Evolutionary conservation across 2,888 invertebrate species (phyloP), one percentile per base, ranked within the genome.

Genomic region (Spodoptera littoralis): DNA sequence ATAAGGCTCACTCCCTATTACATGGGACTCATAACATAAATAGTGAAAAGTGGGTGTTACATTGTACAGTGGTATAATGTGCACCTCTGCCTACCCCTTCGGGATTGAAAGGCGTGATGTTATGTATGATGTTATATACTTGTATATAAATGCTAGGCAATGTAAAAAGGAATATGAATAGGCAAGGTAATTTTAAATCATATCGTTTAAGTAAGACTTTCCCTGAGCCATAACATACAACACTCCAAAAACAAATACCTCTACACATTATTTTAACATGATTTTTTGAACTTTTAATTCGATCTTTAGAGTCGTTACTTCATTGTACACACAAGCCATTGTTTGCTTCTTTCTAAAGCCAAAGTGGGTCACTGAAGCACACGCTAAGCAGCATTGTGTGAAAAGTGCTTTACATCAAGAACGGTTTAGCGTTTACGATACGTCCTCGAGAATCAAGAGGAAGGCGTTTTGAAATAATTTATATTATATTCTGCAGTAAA

Each of bases 401-500:
- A 57, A 70, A 61, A 63, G 58, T 49, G 49, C 66, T 76, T 65
- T 56, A 68, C 62, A 61, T 49, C 56, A 22, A 70, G 44, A 67
- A 50, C 45, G 65, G 65, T 65, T 65, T 66, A 54, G 55, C 53
- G 51, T 73, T 68, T 60, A 63, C 36, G 59, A 60, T 50, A 68
- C 62, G 58, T 60, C 65, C 67, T 77, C 54, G 44, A 75, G 57
- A 65, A 69, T 60, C 60, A 60, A 73, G 60, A 58, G 67, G 82
- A 82, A 82, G 84, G 58, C 67, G 79, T 80, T 81, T 66, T 76
- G 77, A 77, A 79, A 83, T 79, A 84, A 85, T 85, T 82, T 85
- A 84, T 82, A 84, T 70, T 57, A 70, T 74, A 71, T 82, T 77
- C 80, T 69, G 65, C 79, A 76, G 64, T 74, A 80, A 83, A 85